Evolutionary conservation across 2,888 invertebrate genomes (phyloP).

Genomic region (Dryococelus australis): DNA sequence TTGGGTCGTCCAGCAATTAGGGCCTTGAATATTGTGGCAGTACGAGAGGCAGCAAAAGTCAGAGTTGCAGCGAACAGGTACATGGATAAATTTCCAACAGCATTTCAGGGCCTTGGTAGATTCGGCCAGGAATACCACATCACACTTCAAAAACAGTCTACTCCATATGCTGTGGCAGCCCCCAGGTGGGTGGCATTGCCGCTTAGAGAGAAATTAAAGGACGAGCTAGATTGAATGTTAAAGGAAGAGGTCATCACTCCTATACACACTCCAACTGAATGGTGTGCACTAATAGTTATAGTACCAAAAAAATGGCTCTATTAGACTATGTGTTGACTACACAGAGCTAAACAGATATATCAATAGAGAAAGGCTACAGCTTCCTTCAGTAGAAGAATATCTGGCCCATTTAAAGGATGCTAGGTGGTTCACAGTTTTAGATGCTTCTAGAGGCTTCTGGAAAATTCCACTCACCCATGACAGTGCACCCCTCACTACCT

Average conservation of each 20-base stretch:
- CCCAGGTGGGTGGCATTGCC: not conserved
- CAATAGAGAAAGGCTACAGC: not conserved
- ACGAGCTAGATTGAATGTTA: conserved; percentile 51
- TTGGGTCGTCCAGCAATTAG: not conserved
- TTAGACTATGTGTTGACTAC: conserved; percentile 49
- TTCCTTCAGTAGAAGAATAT: not conserved
- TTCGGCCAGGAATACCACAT: not conserved
- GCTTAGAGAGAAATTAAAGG: not conserved
- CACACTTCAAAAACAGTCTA: not conserved
- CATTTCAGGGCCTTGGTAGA: not conserved
- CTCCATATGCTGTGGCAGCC: not conserved
- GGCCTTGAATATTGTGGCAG: not conserved
- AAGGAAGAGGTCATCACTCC: conserved; percentile 50
- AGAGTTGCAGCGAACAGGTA: not conserved
- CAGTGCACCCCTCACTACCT: not conserved
- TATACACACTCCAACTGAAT: conserved; percentile 52
- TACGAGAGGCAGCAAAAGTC: not conserved
- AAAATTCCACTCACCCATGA: not conserved
- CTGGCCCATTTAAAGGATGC: not conserved
- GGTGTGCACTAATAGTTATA: conserved; percentile 55
- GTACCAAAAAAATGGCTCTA: conserved; percentile 49
- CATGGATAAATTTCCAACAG: not conserved
- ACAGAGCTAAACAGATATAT: not conserved
- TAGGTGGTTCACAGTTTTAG: not conserved
- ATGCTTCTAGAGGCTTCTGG: not conserved